Evolutionary conservation across 2,888 invertebrate genomes (phyloP).

Genomic region (Micoletzkya japonica): DNA sequence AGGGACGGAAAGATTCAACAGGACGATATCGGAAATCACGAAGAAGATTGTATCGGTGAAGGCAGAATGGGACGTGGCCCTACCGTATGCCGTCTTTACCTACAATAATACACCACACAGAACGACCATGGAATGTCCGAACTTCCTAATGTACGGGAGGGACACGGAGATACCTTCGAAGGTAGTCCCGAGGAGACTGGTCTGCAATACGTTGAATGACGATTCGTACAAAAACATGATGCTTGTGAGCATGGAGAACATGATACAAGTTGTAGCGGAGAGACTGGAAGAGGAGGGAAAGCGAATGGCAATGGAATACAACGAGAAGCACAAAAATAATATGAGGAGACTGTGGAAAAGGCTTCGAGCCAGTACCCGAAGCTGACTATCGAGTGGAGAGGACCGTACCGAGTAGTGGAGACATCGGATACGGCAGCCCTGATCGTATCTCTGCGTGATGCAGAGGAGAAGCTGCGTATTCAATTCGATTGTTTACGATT

Average conservation of each 20-base stretch:
- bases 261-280: not conserved
- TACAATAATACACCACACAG: slow-evolving; percentile 29
- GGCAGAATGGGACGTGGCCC: slow-evolving; percentile 25
- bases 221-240: not conserved
- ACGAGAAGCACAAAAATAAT: not conserved
- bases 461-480: no score
- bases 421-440: not conserved
- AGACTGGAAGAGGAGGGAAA: slow-evolving; percentile 5
- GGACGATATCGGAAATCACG: slow-evolving; percentile 19
- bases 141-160: slow-evolving; percentile 20
- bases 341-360: not conserved
- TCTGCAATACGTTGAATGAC: not conserved
- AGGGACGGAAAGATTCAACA: slow-evolving; percentile 17
- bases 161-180: not conserved
- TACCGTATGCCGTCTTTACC: slow-evolving; percentile 29
- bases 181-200: no score
- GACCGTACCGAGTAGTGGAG: not conserved
- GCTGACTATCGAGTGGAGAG: not conserved
- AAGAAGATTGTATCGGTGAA: not conserved
- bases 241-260: not conserved
- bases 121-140: slow-evolving; percentile 7
- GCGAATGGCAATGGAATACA: not conserved
- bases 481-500: no score
- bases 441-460: no score
- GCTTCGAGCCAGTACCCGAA: not conserved